phyloP scores from a whole-genome alignment of 2,797 vertebrate genomes.

The Echeneis naucrates region DNA sequence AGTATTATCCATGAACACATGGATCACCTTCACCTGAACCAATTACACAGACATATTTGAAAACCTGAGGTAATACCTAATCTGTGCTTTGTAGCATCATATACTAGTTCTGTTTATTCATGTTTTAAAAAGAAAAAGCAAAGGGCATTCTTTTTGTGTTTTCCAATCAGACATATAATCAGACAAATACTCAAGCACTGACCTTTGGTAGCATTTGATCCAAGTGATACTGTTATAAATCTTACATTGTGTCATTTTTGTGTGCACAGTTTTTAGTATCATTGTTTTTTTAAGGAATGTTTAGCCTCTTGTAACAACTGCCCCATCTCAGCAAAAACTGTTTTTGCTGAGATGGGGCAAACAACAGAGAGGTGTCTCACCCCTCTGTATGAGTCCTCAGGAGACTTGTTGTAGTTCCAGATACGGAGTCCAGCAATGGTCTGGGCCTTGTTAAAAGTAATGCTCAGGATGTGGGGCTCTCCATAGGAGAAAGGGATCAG shows the following conservation, averaged over 20 bases:
- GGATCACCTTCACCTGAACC: slow-evolving; percentile 89
- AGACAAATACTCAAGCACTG: background rate
- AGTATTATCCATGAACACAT: slow-evolving; percentile 88
- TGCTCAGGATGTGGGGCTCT: slow-evolving; percentile 87
- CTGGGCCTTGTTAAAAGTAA: slow-evolving; percentile 87
- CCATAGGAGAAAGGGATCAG: slow-evolving; percentile 92
- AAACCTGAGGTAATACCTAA: too few species aligned
- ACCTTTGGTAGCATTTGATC: background rate
- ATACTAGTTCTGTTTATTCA: background rate
- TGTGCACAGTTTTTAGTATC: too few species aligned
- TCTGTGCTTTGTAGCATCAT: too few species aligned
- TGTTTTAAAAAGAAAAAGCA: background rate
- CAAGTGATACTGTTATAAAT: background rate
- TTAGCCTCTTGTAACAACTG: background rate
- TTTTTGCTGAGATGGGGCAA: too few species aligned
- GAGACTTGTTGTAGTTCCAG: slow-evolving; percentile 99
- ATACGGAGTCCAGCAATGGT: slow-evolving; percentile 92
- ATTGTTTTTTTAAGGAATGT: background rate
- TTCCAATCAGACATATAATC: background rate
- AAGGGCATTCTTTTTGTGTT: background rate
- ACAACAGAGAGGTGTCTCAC: slow-evolving; percentile 81
- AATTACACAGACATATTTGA: slow-evolving; percentile 1
- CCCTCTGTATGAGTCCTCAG: slow-evolving; percentile 97
- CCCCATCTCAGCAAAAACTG: background rate
- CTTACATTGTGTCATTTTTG: background rate